These are phyloP conservation scores for human DNA, from an alignment of 2,113 vertebrate genomes.

Conservation along the genomic window DNA sequence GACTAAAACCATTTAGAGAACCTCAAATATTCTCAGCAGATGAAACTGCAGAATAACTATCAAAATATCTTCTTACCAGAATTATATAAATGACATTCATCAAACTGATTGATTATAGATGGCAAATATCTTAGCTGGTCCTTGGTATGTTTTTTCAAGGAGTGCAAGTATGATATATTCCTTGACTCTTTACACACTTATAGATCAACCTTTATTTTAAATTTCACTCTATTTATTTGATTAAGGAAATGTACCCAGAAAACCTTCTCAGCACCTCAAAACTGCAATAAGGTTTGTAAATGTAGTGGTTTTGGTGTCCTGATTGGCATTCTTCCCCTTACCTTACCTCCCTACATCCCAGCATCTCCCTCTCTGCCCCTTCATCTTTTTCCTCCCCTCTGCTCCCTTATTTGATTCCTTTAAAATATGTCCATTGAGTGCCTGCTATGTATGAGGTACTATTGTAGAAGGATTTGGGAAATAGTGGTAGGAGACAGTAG, in stretches of 20 bases:
- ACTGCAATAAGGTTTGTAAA: background rate
- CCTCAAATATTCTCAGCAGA: background rate
- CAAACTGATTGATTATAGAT: background rate
- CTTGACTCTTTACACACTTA: background rate
- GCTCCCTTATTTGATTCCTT: background rate
- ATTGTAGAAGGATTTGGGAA: background rate
- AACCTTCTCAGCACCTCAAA: background rate
- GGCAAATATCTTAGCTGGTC: background rate
- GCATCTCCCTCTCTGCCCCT: background rate
- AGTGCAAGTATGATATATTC: background rate
- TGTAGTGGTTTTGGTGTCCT: background rate
- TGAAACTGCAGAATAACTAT: slow-evolving; percentile 14
- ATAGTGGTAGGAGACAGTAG: background rate
- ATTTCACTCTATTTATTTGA: background rate
- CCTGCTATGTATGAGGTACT: background rate
- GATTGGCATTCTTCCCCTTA: background rate
- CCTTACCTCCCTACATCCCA: background rate
- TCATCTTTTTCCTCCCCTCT: background rate
- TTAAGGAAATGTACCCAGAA: background rate
- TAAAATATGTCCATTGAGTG: background rate
- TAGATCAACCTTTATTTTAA: background rate
- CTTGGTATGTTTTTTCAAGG: background rate
- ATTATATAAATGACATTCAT: slow-evolving; percentile 26
- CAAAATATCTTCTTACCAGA: background rate
- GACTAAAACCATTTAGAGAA: slow-evolving; percentile 38